Evolutionary conservation across 2,113 vertebrate species (phyloP).

Genomic region (Pristiophorus japonicus): DNA sequence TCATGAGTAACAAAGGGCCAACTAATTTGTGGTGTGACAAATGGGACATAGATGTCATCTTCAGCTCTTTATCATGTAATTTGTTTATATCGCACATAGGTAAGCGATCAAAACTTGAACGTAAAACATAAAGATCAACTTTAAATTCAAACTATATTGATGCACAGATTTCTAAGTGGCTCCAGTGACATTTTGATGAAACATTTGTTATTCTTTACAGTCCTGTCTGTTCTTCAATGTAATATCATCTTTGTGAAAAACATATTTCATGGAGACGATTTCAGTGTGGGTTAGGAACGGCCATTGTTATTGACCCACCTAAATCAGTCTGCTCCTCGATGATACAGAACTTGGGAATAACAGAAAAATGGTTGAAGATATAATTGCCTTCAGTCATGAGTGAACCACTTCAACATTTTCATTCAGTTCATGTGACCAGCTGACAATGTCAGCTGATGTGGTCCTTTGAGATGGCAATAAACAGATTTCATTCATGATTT

Average conservation of each 20-base stretch:
- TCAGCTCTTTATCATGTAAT: neutral
- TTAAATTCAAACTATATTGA: neutral
- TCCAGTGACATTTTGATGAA: neutral
- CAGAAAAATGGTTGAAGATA: neutral
- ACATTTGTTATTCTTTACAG: neutral
- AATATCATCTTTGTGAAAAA: neutral
- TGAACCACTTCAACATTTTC: neutral
- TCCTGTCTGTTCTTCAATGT: neutral
- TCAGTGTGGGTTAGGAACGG: neutral
- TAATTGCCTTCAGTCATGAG: neutral
- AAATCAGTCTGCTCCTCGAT: neutral
- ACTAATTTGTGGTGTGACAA: neutral
- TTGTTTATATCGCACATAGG: neutral
- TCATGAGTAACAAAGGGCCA: neutral
- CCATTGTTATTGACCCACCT: too few relatives aligned
- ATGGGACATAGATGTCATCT: neutral
- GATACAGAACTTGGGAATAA: neutral
- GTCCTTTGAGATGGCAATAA: slow-evolving; percentile 35
- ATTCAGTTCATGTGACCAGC: neutral
- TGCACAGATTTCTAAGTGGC: neutral
- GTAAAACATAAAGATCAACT: neutral
- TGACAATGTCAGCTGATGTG: neutral
- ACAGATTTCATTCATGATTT: slow-evolving; percentile 49
- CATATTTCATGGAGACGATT: neutral
- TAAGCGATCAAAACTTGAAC: neutral